Conservation (phyloP, 1,140 invertebrate species). For the Musca domestica region DNA sequence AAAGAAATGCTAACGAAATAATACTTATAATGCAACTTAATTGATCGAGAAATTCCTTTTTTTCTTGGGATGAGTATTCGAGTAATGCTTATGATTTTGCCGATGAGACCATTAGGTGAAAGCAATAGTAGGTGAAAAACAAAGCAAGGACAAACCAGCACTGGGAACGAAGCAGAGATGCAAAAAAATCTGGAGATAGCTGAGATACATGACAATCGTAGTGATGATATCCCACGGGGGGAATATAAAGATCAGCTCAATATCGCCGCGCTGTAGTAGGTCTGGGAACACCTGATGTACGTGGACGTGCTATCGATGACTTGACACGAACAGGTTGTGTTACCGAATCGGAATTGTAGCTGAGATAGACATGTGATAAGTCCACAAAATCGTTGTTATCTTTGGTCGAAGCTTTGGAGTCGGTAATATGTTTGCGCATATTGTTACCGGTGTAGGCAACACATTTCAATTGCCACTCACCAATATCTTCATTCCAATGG, state of each 20-base stretch:
- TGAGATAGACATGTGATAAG: constrained; percentile 52
- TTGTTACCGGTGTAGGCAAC: constrained; percentile 99
- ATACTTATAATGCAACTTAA: too few relatives aligned
- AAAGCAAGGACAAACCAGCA: constrained; percentile 9
- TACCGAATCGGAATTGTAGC: constrained; percentile 49
- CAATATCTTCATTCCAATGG: constrained; percentile 97
- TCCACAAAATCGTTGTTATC: constrained; percentile 49
- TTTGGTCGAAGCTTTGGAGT: constrained; percentile 42
- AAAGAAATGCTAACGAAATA: too few relatives aligned
- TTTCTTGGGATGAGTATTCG: too few relatives aligned
- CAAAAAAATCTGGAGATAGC: neutral
- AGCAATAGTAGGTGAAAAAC: constrained; percentile 19
- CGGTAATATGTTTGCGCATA: constrained; percentile 72
- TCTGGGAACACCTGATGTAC: constrained; percentile 50
- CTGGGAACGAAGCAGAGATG: constrained; percentile 1
- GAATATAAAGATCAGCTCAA: constrained; percentile 29
- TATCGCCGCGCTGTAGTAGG: constrained; percentile 51
- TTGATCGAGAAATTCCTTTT: too few relatives aligned
- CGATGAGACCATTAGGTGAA: constrained; percentile 3
- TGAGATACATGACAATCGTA: neutral
- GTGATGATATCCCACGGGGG: neutral
- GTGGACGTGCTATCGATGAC: constrained; percentile 36
- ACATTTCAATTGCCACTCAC: constrained; percentile 97
- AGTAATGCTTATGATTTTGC: too few relatives aligned
- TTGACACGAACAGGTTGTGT: constrained; percentile 46